Conservation (phyloP, 2,888 invertebrate species). For the Eupithecia exiguata region DNA sequence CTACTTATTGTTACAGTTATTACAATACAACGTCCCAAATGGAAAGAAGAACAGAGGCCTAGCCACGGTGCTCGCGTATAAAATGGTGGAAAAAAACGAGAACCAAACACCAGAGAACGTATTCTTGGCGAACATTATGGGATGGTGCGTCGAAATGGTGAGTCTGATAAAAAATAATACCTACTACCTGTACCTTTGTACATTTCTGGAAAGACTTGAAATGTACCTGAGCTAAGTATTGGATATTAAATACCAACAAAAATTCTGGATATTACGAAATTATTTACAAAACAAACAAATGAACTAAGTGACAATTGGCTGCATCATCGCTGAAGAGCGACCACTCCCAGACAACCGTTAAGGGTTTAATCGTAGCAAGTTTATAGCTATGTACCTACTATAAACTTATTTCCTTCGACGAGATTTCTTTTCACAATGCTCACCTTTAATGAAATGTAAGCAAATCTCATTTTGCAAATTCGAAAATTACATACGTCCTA, state of each 20-base stretch:
- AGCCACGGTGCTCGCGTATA: constrained; percentile 89
- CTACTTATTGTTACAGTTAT: constrained; percentile 82
- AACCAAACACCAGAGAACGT: constrained; percentile 90
- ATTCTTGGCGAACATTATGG: constrained; percentile 91
- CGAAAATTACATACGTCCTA: too few relatives aligned
- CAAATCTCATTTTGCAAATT: too few relatives aligned
- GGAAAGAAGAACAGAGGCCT: constrained; percentile 94
- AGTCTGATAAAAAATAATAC: constrained; percentile 54
- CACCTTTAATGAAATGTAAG: too few relatives aligned
- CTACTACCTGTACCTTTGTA: neutral
- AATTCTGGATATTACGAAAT: neutral
- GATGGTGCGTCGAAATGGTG: constrained; percentile 98
- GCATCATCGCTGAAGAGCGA: neutral
- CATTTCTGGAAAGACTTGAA: neutral
- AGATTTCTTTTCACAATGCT: too few relatives aligned
- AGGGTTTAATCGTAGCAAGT: too few relatives aligned
- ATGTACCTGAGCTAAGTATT: neutral
- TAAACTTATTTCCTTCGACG: too few relatives aligned
- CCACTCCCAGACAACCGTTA: neutral
- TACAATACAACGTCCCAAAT: constrained; percentile 95
- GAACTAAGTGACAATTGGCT: neutral
- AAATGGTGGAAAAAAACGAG: constrained; percentile 86
- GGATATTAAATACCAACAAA: neutral
- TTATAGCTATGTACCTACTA: too few relatives aligned
- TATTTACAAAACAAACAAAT: neutral